phyloP scores from a whole-genome alignment of 2,797 vertebrate genomes.

The Limosa lapponica region DNA sequence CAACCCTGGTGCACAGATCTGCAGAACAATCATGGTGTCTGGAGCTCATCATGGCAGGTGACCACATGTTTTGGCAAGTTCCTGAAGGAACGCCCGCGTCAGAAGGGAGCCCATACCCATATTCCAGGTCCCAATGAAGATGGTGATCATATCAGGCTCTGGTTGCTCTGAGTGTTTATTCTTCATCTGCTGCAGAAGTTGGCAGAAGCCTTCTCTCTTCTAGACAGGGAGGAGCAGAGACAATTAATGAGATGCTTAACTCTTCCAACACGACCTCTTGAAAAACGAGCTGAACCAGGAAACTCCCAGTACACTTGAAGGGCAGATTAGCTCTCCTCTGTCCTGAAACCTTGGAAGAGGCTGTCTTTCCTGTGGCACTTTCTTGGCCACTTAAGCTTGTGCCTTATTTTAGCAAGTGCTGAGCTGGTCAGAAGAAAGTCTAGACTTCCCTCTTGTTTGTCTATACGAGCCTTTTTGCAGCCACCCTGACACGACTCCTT shows the following conservation, averaged over 20 bases:
- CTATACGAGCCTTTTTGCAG: neutral
- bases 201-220: slow-evolving; percentile 98
- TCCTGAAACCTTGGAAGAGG: neutral
- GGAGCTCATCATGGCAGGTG: neutral
- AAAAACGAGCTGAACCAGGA: neutral
- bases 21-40: neutral
- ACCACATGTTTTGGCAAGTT: neutral
- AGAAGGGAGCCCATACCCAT: slow-evolving; percentile 86
- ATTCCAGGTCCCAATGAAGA: slow-evolving; percentile 99
- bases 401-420: neutral
- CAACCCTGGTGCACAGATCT: neutral
- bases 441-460: neutral
- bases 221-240: slow-evolving; percentile 65
- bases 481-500: neutral
- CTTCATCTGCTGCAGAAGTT: slow-evolving; percentile 98
- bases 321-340: neutral
- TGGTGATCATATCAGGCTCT: slow-evolving; percentile 97
- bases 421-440: neutral
- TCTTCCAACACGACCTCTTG: neutral
- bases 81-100: neutral
- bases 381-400: neutral
- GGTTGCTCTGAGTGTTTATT: slow-evolving; percentile 95
- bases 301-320: neutral
- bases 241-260: slow-evolving; percentile 19
- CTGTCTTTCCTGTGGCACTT: neutral